Evolutionary conservation across 2,113 vertebrate species (phyloP).

Genomic region (Galbula dea): DNA sequence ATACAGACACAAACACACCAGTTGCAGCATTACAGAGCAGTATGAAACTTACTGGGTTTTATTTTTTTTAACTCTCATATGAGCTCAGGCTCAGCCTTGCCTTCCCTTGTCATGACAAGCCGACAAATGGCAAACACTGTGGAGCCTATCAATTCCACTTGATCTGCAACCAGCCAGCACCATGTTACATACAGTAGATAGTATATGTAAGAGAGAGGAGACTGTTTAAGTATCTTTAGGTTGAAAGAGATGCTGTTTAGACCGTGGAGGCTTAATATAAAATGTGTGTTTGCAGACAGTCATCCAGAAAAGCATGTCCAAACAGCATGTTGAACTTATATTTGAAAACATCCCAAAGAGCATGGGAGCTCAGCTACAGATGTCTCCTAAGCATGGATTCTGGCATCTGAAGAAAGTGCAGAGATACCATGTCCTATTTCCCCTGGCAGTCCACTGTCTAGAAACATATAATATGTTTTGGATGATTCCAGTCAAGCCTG

Average conservation of each 20-base stretch:
- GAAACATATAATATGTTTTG: background rate
- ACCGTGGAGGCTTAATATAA: background rate
- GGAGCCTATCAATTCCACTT: background rate
- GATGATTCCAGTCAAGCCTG: background rate
- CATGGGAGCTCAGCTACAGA: background rate
- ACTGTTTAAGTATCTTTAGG: background rate
- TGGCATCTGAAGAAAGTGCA: background rate
- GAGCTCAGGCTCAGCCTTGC: background rate
- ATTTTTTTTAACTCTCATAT: background rate
- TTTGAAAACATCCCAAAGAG: background rate
- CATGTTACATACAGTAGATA: background rate
- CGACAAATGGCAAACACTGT: background rate
- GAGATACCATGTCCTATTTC: background rate
- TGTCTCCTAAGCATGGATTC: background rate
- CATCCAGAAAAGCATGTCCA: background rate
- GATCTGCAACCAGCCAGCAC: background rate
- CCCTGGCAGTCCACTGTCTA: background rate
- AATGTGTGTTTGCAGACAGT: background rate
- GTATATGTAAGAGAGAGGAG: background rate
- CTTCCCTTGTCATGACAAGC: background rate
- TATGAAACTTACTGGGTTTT: slow-evolving; percentile 1
- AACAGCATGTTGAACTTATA: background rate
- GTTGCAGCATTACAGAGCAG: background rate
- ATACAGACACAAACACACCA: background rate
- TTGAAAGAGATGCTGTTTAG: background rate